These are phyloP conservation scores for Coracopsis vasa DNA, from an alignment of 2,113 vertebrate species.

Conservation along the genomic window DNA sequence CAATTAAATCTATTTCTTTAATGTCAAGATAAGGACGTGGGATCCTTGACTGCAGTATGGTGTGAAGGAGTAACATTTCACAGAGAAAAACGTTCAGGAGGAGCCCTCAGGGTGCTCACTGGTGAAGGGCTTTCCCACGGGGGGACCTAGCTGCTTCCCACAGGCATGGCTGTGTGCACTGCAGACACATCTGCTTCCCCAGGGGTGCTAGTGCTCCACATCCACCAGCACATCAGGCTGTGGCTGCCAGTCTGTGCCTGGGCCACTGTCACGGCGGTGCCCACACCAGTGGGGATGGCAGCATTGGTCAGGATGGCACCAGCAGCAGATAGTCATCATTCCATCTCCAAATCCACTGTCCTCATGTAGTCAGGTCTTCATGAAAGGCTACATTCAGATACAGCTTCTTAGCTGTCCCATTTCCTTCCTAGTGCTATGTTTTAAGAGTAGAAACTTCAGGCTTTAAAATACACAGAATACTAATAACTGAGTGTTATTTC, in stretches of 20 bases:
- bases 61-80: background rate
- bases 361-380: rapidly evolving
- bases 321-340: rapidly evolving
- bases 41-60: background rate
- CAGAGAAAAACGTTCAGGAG: background rate
- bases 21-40: constrained; percentile 25
- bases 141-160: background rate
- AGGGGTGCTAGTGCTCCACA: rapidly evolving
- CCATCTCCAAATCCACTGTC: rapidly evolving
- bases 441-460: background rate
- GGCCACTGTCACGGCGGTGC: rapidly evolving
- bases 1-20: constrained; percentile 75
- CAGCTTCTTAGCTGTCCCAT: background rate
- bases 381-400: rapidly evolving
- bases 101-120: rapidly evolving
- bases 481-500: background rate
- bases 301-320: rapidly evolving
- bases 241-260: no score
- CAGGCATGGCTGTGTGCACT: background rate
- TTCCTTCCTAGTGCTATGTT: background rate
- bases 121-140: background rate
- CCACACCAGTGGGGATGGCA: rapidly evolving
- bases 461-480: background rate
- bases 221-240: rapidly evolving
- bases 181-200: background rate